Percentiles rank a stretch among this genome's conserved stretches.
These are phyloP conservation scores for Mantis religiosa DNA, from an alignment of 2,888 invertebrate genomes.

Conservation along the genomic window DNA sequence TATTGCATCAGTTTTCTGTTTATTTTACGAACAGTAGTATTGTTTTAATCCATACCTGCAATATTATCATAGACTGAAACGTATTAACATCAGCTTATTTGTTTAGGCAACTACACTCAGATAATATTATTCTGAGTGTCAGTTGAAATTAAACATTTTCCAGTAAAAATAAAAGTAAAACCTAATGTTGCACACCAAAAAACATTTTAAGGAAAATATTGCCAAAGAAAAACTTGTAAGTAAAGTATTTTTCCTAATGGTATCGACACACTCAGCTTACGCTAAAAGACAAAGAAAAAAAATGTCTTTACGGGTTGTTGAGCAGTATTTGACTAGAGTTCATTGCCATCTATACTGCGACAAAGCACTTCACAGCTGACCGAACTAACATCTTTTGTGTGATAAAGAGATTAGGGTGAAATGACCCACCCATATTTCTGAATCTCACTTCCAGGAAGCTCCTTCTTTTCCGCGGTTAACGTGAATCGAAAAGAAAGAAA, in stretches of 20 bases:
- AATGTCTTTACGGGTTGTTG: background rate
- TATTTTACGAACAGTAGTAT: no score
- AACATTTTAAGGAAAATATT: background rate
- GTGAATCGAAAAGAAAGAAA: background rate
- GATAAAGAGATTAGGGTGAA: background rate
- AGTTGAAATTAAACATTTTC: no score
- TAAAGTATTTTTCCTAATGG: background rate
- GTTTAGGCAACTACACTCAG: no score
- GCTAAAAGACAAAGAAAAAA: no score
- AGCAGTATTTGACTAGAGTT: background rate
- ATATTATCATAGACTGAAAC: no score
- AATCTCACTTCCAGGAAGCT: background rate
- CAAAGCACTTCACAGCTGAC: background rate
- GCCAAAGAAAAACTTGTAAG: background rate
- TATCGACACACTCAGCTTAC: background rate
- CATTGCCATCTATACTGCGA: no score
- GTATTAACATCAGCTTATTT: no score
- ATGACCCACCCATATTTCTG: background rate
- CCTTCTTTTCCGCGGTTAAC: background rate
- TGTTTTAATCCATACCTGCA: no score
- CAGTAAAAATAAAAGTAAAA: no score
- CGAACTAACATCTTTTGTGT: background rate
- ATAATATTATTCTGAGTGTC: no score
- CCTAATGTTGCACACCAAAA: background rate
- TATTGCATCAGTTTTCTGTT: no score